Evolutionary conservation across 2,113 vertebrate genomes (phyloP).

Genomic region (Cryptotis parvus): DNA sequence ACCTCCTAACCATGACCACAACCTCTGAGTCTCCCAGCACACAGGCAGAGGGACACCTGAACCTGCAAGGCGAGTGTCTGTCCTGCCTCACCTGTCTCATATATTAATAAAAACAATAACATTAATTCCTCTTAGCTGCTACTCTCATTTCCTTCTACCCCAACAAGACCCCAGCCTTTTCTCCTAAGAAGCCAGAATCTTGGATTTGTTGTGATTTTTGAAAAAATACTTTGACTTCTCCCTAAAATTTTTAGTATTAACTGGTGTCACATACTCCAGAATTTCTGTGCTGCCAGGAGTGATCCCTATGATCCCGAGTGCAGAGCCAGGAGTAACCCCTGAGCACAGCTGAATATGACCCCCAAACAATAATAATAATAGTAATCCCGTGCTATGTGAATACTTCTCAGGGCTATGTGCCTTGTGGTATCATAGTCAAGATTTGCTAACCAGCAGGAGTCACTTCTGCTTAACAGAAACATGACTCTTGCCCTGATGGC

Average conservation of each 20-base stretch:
- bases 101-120: too few species aligned
- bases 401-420: not conserved
- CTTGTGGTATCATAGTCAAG: not conserved
- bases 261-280: not conserved
- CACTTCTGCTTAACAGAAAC: not conserved
- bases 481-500: not conserved
- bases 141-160: not conserved
- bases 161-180: not conserved
- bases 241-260: not conserved
- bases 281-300: not conserved
- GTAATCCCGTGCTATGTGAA: not conserved
- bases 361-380: too few species aligned
- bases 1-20: not conserved
- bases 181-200: not conserved
- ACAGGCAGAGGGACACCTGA: not conserved
- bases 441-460: not conserved
- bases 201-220: constrained; percentile 24
- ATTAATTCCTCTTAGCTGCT: not conserved
- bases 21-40: not conserved
- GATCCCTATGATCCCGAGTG: too few species aligned
- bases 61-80: too few species aligned
- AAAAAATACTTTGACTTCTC: not conserved
- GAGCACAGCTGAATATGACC: too few species aligned
- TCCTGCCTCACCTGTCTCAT: too few species aligned
- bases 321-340: too few species aligned